Evolutionary conservation across 2,888 invertebrate species (phyloP), one percentile per base, ranked within the genome.

Genomic region (Drosophila robusta): DNA sequence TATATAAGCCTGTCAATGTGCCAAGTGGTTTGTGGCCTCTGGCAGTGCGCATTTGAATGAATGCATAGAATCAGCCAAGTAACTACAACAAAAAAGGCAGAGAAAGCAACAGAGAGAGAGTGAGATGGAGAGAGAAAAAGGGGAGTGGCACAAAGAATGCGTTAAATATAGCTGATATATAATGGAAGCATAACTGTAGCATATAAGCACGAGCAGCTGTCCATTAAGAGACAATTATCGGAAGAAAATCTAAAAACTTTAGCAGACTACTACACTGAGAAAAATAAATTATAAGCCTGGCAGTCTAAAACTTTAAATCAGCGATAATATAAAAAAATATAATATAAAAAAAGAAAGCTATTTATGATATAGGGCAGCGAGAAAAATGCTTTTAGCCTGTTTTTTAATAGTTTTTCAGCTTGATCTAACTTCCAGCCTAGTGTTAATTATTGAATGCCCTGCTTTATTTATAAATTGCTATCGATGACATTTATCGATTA

Each of bases 1-100:
- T 73, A 64, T 26, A 69, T 74, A 64, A 51, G 42, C 41, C 75
- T 69, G 69, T 61, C 72, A 75, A 75, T 75, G 58, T 72, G 60
- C 46, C 49, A 63, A 68, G 62, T 60, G 58, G 39, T 46, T 70
- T 60, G 65, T 32, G 64, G 46, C 50, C 63, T 74, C 51, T 38
- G 57, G 68, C 71, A 60, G 47, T 56, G 63, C 54, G 72, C 73
- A 74, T 65, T 71, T 65, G 49, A 65, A 67, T 60, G 70, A 77
- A 74, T 70, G 51, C 54, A 51, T 39, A 66, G 52, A 54, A 51
- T 32, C 49, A 57, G 64, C 44, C 14, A 34, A 49, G 64, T 12
- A 41, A 24, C 46, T 46, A 12, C 5, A 34, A 42, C 41, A 42
- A 52, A 55, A 55, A 42, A 18, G 34, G 29, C 34, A 16, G 36